A percentile compares a stretch with the other conserved stretches of the same genome.
Conservation (phyloP, 2,113 vertebrate genomes). For the Rhinogobius similis region DNA sequence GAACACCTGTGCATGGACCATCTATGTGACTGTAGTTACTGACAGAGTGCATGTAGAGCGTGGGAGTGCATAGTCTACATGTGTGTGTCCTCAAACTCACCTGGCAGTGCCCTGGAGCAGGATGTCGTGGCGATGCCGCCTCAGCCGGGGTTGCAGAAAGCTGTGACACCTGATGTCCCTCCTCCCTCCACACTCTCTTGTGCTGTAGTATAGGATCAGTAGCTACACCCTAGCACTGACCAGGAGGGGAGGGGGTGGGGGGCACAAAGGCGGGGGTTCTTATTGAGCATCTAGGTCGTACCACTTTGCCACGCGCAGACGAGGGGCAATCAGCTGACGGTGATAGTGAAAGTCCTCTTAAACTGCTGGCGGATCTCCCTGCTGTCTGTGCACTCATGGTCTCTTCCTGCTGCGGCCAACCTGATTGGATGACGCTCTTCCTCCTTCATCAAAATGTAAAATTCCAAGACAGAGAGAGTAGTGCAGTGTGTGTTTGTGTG, state of each 20-base stretch:
- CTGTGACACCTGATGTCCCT: conserved; percentile 70
- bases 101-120: conserved; percentile 59
- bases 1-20: conserved; percentile 42
- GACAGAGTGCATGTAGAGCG: conserved; percentile 10
- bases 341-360: conserved; percentile 14
- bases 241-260: conserved; percentile 65
- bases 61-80: conserved; percentile 32
- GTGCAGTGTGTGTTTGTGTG: conserved; percentile 43
- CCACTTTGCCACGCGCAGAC: conserved; percentile 40
- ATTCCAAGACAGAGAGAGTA: conserved; percentile 78
- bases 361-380: conserved; percentile 42
- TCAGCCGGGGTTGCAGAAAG: conserved; percentile 60
- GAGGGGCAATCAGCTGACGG: conserved; percentile 37
- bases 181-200: conserved; percentile 50
- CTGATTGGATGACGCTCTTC: conserved; percentile 67
- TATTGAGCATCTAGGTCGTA: conserved; percentile 61
- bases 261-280: conserved; percentile 69
- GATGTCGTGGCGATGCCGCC: conserved; percentile 68
- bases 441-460: conserved; percentile 78
- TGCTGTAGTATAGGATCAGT: conserved; percentile 71
- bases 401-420: conserved; percentile 49
- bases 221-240: conserved; percentile 74
- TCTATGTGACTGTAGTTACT: conserved; percentile 24
- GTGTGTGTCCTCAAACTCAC: conserved; percentile 66
- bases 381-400: conserved; percentile 61